Evolutionary conservation across 2,797 vertebrate species (phyloP).

Genomic region (Phoebastria nigripes): DNA sequence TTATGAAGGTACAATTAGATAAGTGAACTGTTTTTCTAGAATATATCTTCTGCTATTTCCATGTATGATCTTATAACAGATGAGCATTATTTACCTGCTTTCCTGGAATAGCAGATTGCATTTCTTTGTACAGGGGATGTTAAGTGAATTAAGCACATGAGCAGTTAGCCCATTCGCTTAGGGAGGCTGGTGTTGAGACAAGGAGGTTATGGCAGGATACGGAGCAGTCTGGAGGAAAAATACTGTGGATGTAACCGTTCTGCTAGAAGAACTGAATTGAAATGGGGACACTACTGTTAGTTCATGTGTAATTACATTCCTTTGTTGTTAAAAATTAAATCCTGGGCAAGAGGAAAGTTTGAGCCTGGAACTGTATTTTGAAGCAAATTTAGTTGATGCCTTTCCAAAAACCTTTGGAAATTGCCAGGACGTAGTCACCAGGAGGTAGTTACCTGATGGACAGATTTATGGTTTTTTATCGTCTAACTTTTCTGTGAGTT

Average conservation of each 20-base stretch:
- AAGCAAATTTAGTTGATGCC: neutral
- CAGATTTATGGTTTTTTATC: neutral
- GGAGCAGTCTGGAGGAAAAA: neutral
- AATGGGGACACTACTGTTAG: slow-evolving; percentile 7
- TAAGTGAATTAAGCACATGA: neutral
- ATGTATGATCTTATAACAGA: neutral
- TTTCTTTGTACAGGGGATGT: neutral
- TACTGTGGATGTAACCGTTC: neutral
- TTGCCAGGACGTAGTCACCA: neutral
- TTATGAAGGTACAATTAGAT: neutral
- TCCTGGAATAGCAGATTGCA: neutral
- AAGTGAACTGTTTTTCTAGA: neutral
- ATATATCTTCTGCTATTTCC: neutral
- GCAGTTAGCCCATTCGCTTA: neutral
- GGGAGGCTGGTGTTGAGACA: neutral
- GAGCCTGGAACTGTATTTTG: neutral
- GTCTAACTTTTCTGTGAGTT: neutral
- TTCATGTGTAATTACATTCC: slow-evolving; percentile 24
- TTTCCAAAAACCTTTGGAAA: neutral
- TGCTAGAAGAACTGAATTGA: slow-evolving; percentile 5
- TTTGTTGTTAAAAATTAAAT: slow-evolving; percentile 36
- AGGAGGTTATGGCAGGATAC: slow-evolving; percentile 24
- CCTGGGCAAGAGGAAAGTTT: neutral
- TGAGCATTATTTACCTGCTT: slow-evolving; percentile 2
- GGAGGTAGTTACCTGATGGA: neutral